Percentiles rank a stretch among this genome's conserved stretches.
Conservation (phyloP, 1,140 invertebrate genomes). For the Hylyphantes graminicola region DNA sequence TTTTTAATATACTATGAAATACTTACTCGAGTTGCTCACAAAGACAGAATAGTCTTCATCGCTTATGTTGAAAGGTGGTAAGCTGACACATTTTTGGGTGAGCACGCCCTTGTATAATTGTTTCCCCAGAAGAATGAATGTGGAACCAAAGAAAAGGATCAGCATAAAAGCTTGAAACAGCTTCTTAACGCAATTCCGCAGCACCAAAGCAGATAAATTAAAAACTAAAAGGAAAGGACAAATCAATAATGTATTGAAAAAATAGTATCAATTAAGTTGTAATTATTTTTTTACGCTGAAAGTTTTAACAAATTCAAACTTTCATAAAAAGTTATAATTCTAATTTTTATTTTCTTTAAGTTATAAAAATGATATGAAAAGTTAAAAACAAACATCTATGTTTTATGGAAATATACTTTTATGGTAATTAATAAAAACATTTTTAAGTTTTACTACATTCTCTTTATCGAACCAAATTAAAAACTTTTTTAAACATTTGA, state of each 20-base stretch:
- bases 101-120: constrained; percentile 54
- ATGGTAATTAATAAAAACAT: no score
- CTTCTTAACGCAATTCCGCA: constrained; percentile 30
- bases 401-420: not conserved
- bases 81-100: constrained; percentile 49
- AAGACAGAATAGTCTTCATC: constrained; percentile 44
- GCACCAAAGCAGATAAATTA: constrained; percentile 50
- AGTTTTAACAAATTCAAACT: not conserved
- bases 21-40: constrained; percentile 48
- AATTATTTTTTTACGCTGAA: not conserved
- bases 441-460: not conserved
- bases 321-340: not conserved
- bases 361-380: not conserved
- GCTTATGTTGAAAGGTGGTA: constrained; percentile 43
- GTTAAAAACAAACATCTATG: not conserved
- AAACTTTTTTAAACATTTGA: not conserved
- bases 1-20: no score
- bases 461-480: not conserved
- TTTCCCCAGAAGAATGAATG: constrained; percentile 51
- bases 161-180: constrained; percentile 48
- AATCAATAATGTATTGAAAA: not conserved
- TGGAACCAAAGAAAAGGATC: constrained; percentile 53
- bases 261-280: not conserved
- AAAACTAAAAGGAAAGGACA: constrained; percentile 41
- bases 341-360: not conserved